These are phyloP conservation scores for Schlechtendalia chinensis DNA, from an alignment of 1,140 invertebrate species.

Conservation along the genomic window DNA sequence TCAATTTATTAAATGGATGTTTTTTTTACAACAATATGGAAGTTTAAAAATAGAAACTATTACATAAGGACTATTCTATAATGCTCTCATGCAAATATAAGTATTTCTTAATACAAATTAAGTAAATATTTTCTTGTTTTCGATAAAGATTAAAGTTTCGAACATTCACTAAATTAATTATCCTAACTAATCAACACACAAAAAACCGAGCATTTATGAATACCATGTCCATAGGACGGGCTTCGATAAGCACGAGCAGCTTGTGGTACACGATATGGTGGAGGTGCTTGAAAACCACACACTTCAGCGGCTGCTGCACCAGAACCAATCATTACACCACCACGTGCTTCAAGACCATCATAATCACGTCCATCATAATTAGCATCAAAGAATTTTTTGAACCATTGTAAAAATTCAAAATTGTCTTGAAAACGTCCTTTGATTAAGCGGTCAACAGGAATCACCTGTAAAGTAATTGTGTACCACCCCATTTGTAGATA, in stretches of 20 bases:
- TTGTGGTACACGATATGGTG: constrained; percentile 46
- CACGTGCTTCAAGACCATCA: constrained; percentile 82
- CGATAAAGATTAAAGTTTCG: neutral
- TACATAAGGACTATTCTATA: neutral
- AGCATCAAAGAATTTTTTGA: constrained; percentile 99
- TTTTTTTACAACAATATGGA: too few species aligned
- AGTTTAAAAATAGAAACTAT: neutral
- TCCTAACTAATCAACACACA: constrained; percentile 34
- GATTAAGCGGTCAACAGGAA: constrained; percentile 95
- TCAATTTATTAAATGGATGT: neutral
- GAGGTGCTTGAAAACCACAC: constrained; percentile 52
- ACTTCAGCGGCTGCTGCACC: constrained; percentile 52
- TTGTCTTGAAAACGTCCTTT: constrained; percentile 99
- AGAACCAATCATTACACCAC: constrained; percentile 69
- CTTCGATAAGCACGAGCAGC: constrained; percentile 43
- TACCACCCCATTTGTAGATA: constrained; percentile 12
- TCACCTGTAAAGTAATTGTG: constrained; percentile 69
- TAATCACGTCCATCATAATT: constrained; percentile 97
- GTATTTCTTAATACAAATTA: constrained; percentile 2
- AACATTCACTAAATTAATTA: neutral
- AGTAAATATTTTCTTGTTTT: neutral
- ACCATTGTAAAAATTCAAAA: constrained; percentile 99
- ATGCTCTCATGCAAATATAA: constrained; percentile 10
- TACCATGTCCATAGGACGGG: constrained; percentile 46
- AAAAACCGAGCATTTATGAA: constrained; percentile 31